Conservation (phyloP, 2,888 invertebrate species). For the Scelioninae gen. 2 region DNA sequence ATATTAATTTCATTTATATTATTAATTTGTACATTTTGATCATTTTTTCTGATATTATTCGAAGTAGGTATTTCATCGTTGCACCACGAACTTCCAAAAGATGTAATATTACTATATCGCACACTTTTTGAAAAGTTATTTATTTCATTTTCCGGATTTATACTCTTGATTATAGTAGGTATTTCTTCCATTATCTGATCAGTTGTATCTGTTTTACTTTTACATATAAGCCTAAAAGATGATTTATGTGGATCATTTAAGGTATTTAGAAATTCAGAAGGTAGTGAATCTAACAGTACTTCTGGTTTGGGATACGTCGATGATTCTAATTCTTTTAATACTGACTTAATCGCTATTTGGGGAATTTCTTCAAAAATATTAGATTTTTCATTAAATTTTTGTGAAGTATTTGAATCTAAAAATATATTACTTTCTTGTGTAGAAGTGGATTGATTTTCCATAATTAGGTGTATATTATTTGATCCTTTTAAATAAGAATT, state of each 20-base stretch:
- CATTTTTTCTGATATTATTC: background rate
- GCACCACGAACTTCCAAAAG: slow-evolving; percentile 38
- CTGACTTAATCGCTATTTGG: background rate
- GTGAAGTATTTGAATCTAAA: slow-evolving; percentile 1
- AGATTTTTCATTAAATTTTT: background rate
- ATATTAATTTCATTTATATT: background rate
- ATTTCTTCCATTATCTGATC: slow-evolving; percentile 23
- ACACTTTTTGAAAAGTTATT: background rate
- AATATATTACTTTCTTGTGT: slow-evolving; percentile 12
- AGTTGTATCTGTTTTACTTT: slow-evolving; percentile 6
- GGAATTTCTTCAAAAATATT: background rate
- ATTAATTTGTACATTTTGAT: background rate
- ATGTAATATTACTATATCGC: slow-evolving; percentile 14
- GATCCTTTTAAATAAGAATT: too few relatives aligned
- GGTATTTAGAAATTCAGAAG: slow-evolving; percentile 29
- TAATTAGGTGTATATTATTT: too few relatives aligned
- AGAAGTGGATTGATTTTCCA: background rate
- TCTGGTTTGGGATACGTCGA: background rate
- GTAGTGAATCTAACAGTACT: slow-evolving; percentile 9
- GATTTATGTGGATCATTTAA: slow-evolving; percentile 26
- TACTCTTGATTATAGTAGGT: too few relatives aligned
- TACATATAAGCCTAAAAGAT: background rate
- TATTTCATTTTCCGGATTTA: background rate
- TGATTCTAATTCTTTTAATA: background rate
- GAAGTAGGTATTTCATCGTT: slow-evolving; percentile 5